Conservation (phyloP, 1,140 invertebrate genomes). For the Eumaeus atala region DNA sequence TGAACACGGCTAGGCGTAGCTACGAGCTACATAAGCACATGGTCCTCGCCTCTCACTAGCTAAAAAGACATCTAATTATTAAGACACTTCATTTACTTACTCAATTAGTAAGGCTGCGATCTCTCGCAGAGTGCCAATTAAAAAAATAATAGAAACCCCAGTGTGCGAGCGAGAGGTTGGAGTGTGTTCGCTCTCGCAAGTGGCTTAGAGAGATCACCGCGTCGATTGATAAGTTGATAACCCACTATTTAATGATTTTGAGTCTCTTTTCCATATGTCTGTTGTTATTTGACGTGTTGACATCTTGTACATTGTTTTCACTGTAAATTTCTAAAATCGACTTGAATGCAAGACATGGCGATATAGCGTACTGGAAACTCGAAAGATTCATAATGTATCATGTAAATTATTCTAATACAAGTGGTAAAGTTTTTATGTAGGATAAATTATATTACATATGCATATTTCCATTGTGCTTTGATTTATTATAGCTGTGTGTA, state of each 20-base stretch:
- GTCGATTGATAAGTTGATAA: constrained; percentile 53
- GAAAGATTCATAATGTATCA: no score
- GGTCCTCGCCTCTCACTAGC: constrained; percentile 39
- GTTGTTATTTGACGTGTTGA: constrained; percentile 18
- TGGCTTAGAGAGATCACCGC: constrained; percentile 54
- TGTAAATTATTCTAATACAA: no score
- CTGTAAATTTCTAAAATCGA: no score
- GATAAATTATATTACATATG: no score
- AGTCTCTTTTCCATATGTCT: constrained; percentile 27
- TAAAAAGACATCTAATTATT: constrained; percentile 70
- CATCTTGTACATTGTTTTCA: no score
- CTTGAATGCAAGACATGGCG: no score
- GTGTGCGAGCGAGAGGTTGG: constrained; percentile 52
- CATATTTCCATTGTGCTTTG: neutral
- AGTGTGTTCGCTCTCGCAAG: constrained; percentile 47
- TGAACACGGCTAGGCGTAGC: constrained; percentile 26
- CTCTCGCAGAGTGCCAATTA: constrained; percentile 64
- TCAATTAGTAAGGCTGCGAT: constrained; percentile 67
- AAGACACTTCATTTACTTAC: constrained; percentile 71
- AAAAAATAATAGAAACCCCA: constrained; percentile 62
- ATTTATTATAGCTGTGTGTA: neutral
- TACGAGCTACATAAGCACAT: constrained; percentile 23
- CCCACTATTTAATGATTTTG: constrained; percentile 46
- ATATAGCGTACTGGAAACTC: no score
- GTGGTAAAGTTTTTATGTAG: no score